Evolutionary conservation across 2,888 invertebrate species (phyloP), one percentile per base, ranked within the genome.

Genomic region (Drosophila meridiana): DNA sequence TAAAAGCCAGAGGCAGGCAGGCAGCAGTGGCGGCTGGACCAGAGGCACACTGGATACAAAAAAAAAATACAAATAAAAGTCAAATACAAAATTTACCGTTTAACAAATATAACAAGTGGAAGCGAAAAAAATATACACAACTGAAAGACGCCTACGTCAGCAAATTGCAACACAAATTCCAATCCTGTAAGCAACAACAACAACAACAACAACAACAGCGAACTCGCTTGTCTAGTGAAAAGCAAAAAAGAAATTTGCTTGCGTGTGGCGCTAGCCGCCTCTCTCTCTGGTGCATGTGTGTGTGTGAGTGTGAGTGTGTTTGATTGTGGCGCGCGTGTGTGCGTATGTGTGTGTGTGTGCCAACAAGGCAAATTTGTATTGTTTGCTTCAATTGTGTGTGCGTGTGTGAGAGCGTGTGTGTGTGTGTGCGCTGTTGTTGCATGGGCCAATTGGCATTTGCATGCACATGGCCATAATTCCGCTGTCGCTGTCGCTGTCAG

Each of bases 141-240:
- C 60, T 61, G 65, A 28, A 78, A 60, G 53, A 76, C 79, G 79
- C 67, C 79, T 71, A 84, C 82, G 85, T 82, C 85, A 82, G 74
- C 74, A 82, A 64, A 55, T 68, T 63, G 71, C 76, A 68, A 34
- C 76, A 72, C 62, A 62, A 71, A 78, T 76, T 64, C 56, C 68
- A 80, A 87, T 89, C 87, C 85, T 87, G 85, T 85, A 84, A 85
- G 87, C 74, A 88, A 55, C 59, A 68, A 77, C 47, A 57, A 58
- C 40, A 68, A 77, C 47, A 57, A 58, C 40, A 58, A 57, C 34
- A 57, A 43, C 14, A 57, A 53, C 28, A 53, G 9, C 43, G 5
- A 61, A 73, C 34, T 58, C 65, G 74, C 78, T 66, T 62, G 73
- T 62, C 62, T 65, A 72, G 66, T 69, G 72, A 76, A 76, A 76